Percentiles rank a stretch among this genome's conserved stretches.
Evolutionary conservation across 53 echinoderm and acorn worm genomes (phyloP).

Genomic region (Zoroaster sp.): DNA sequence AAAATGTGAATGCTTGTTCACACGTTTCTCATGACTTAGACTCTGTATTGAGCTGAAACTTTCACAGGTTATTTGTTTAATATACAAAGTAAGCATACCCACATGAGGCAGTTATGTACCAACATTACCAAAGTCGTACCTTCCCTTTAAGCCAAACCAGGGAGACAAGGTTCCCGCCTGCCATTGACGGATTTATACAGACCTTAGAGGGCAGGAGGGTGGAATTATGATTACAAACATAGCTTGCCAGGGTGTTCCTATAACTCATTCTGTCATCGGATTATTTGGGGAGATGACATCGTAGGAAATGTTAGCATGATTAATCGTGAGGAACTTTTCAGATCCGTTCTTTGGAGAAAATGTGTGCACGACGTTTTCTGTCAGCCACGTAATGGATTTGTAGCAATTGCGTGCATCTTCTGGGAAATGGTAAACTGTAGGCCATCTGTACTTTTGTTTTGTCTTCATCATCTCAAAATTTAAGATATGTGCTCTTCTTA

Average conservation of each 20-base stretch:
- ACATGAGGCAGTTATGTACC: too few species aligned
- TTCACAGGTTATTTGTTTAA: too few species aligned
- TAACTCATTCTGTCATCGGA: slow-evolving; percentile 47
- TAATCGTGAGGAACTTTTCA: neutral
- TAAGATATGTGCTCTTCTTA: too few species aligned
- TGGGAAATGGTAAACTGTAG: slow-evolving; percentile 17
- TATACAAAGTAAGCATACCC: too few species aligned
- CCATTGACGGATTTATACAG: slow-evolving; percentile 43
- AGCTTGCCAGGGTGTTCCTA: slow-evolving; percentile 51
- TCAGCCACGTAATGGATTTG: slow-evolving; percentile 1
- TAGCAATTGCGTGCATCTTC: slow-evolving; percentile 11
- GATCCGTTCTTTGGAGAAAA: neutral
- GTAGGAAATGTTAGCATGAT: slow-evolving; percentile 50
- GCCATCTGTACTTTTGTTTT: slow-evolving; percentile 5
- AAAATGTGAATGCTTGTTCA: too few species aligned
- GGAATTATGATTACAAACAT: slow-evolving; percentile 52
- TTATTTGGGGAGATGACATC: slow-evolving; percentile 39
- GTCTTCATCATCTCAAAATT: too few species aligned
- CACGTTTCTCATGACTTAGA: too few species aligned
- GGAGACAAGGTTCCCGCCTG: slow-evolving; percentile 18
- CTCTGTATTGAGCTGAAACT: too few species aligned
- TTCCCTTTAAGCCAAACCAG: slow-evolving; percentile 14
- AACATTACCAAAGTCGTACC: neutral
- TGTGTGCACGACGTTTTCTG: neutral
- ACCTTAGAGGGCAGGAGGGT: slow-evolving; percentile 34